Evolutionary conservation across 2,113 vertebrate species (phyloP), one percentile per base, ranked within the genome.

Genomic region (Brachypteracias leptosomus): DNA sequence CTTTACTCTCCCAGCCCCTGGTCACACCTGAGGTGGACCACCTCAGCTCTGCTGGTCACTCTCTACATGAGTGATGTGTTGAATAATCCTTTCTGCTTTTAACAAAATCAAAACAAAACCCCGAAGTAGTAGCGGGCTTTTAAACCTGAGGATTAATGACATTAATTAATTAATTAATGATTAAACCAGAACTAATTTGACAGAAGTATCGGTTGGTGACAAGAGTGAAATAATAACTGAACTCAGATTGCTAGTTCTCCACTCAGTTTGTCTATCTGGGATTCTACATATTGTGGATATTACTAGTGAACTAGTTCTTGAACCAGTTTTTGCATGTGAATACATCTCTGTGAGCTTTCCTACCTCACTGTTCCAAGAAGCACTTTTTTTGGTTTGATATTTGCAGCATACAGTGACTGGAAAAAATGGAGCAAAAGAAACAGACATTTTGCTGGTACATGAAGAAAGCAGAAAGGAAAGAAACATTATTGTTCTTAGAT

Each of bases 401-500:
- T 84, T 86, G 61, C 73, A 72, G 49, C 54, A 71, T 28, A 52
- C 24, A 75, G 10, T 35, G 51, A 77, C 26, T 74, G 57, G 62
- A 44, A 25, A 24, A 35, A 62, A 77, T 18, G 35, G 18, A 73
- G 24, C 21, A 36, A 92, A 94, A 89, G 38, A 90, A 80, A 29
- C 21, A 31, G 40, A 51, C 18, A 80, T 88, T 77, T 80, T 93
- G 10, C n/a, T 81, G 40, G 38, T 71, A 57, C 47, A 35, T 1
- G 6, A 78, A 88, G 42, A 83, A 88, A 93, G 29, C 22, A 90
- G 75, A 88, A 91, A 52, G 31, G 31, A 81, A 94, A 94, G 40
- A 84, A 74, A 24, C 18, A 12, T 18, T 86, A 46, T 72, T 87
- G 22, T 95, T 96, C 85, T 94, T 93, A 93, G 91, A 93, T 26